Percentiles rank a stretch among this genome's conserved stretches.
phyloP scores from a whole-genome alignment of 2,888 invertebrate genomes.

The Quadroppia sp. region DNA sequence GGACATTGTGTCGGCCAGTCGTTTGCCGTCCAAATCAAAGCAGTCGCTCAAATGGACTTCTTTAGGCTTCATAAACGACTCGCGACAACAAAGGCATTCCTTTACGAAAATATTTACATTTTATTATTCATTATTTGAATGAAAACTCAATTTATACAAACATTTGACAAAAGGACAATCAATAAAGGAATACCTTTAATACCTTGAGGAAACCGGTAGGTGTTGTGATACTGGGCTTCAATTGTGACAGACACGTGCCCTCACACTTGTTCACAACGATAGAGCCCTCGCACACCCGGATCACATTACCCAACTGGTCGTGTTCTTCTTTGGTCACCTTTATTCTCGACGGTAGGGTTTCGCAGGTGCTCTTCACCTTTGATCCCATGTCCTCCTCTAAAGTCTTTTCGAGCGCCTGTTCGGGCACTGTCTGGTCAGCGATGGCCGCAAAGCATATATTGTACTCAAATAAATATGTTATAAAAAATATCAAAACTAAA shows the following conservation, averaged over 20 bases:
- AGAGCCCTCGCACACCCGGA: slow-evolving; percentile 82
- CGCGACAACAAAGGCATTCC: slow-evolving; percentile 90
- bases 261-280: slow-evolving; percentile 88
- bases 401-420: not conserved
- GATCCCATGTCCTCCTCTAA: slow-evolving; percentile 1
- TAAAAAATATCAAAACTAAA: not conserved
- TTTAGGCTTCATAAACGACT: slow-evolving; percentile 76
- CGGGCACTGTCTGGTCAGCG: not conserved
- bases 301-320: slow-evolving; percentile 74
- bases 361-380: slow-evolving; percentile 41
- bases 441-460: not conserved
- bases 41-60: slow-evolving; percentile 75
- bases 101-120: slow-evolving; percentile 51
- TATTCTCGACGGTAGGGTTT: slow-evolving; percentile 46
- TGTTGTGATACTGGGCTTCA: slow-evolving; percentile 82
- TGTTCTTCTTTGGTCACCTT: slow-evolving; percentile 65
- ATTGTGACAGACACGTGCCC: slow-evolving; percentile 84
- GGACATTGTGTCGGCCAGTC: slow-evolving; percentile 64
- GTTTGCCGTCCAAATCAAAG: slow-evolving; percentile 78
- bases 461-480: not conserved
- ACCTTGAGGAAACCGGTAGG: slow-evolving; percentile 85
- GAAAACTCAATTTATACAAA: not conserved
- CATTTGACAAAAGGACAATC: not conserved
- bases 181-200: slow-evolving; percentile 19
- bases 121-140: slow-evolving; percentile 3